Evolutionary conservation across 1,140 invertebrate genomes (phyloP).

Genomic region (Plutomurus gul): DNA sequence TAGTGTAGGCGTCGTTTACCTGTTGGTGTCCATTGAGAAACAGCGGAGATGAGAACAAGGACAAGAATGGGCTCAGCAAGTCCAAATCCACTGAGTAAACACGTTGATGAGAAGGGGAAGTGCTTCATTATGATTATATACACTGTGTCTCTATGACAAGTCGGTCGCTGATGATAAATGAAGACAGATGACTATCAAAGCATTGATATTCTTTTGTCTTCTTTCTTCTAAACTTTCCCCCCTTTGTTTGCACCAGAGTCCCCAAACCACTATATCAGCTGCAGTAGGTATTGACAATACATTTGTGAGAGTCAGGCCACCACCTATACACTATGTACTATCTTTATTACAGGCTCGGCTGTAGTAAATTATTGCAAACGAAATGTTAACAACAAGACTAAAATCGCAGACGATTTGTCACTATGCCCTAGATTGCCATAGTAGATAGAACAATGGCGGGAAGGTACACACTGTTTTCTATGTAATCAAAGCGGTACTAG

Average conservation of each 20-base stretch:
- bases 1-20: conserved; percentile 43
- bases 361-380: too few species aligned
- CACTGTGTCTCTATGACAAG: not conserved
- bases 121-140: conserved; percentile 15
- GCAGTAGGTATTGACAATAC: too few species aligned
- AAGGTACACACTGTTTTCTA: too few species aligned
- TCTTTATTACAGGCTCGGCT: too few species aligned
- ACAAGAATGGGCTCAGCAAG: conserved; percentile 32
- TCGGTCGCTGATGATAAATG: conserved; percentile 13
- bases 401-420: too few species aligned
- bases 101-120: conserved; percentile 15
- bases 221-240: not conserved
- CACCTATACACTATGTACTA: too few species aligned
- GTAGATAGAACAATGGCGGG: too few species aligned
- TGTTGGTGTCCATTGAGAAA: conserved; percentile 50
- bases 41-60: conserved; percentile 46
- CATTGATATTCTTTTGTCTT: not conserved
- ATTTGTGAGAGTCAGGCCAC: too few species aligned
- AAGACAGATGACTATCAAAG: conserved; percentile 6
- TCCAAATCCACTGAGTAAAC: conserved; percentile 24
- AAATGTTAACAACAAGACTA: too few species aligned
- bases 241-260: not conserved
- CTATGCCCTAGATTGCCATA: too few species aligned
- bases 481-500: too few species aligned
- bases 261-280: too few species aligned